Percentiles rank a stretch among this genome's conserved stretches.
These are phyloP conservation scores for Bufo bufo DNA, from an alignment of 2,113 vertebrate genomes.

Conservation along the genomic window DNA sequence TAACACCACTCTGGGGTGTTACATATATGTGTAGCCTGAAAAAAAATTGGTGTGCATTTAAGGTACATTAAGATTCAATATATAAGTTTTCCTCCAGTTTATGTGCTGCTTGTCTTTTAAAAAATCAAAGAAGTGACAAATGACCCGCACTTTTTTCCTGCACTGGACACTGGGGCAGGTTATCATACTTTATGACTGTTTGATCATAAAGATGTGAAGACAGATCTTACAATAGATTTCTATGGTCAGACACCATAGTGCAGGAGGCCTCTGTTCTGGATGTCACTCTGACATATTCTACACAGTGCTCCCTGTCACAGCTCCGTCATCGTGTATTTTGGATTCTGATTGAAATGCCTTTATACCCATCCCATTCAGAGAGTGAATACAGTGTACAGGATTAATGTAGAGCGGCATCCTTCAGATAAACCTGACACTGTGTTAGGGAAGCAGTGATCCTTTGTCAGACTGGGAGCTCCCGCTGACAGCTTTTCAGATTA, in stretches of 20 bases:
- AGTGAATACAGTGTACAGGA: slow-evolving; percentile 10
- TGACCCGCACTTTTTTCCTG: not conserved
- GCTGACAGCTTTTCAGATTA: slow-evolving; percentile 52
- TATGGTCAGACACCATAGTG: not conserved
- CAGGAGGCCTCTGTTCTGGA: not conserved
- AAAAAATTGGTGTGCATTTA: too few relatives aligned
- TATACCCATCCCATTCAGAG: slow-evolving; percentile 7
- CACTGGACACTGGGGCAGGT: not conserved
- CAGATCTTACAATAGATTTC: not conserved
- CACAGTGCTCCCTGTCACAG: not conserved
- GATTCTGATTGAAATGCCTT: slow-evolving; percentile 26
- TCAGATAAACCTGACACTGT: slow-evolving; percentile 53
- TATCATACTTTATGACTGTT: not conserved
- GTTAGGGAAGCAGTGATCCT: slow-evolving; percentile 42
- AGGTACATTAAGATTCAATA: not conserved
- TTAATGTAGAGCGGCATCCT: slow-evolving; percentile 26
- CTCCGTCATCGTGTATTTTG: slow-evolving; percentile 34
- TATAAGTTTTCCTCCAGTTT: not conserved
- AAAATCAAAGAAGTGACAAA: not conserved
- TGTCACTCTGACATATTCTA: not conserved
- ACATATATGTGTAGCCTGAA: too few relatives aligned
- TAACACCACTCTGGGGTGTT: too few relatives aligned
- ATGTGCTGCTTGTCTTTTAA: not conserved
- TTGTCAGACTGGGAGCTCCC: slow-evolving; percentile 41
- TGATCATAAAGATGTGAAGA: not conserved